Base-by-base conservation (phyloP, 2,888 invertebrate species). In the Rhagonycha lutea region DNA sequence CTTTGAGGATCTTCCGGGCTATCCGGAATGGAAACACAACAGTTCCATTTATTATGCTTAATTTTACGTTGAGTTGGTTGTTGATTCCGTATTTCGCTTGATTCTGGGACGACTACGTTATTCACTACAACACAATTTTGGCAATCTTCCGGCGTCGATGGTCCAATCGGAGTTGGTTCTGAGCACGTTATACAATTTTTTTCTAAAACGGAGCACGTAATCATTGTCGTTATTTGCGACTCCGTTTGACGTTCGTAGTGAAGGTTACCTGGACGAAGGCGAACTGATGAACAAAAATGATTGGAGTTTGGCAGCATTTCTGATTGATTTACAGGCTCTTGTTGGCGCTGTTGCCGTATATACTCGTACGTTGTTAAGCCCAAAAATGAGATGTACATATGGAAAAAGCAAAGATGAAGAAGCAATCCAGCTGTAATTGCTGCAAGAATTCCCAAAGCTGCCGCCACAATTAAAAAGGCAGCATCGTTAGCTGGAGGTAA, bases 321-420 rank as follows among this genome's bases (percentile, higher is more conserved):
- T n/a, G 70, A 10, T 68, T 76, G 76, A 26, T 18, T 14, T 24
- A 78, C 74, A 62, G 84, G 82, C 60, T 83, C 81, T 74, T 84
- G 86, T 77, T 90, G 90, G 1, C 91, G 88, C 79, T 88, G 87
- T 78, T 88, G 87, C 1, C 92, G 88, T 72, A 97, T 95, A 87
- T 96, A 97, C 85, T 97, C 97, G 88, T 96, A 97, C 0, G 97
- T 97, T 18, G 97, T 96, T 65, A 96, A 89, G 1, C 96, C 96
- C 83, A 96, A 88, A 81, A 93, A 91, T 3, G 94, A 93, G 84
- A 97, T 95, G 88, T 96, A 96, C 76, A 95, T 92, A 88, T 97
- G 96, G 87, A 97, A 97, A 88, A 95, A 94, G 86, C 94, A 95
- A 71, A 97, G 89, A 88, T 97, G 96, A 78, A 95, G 88, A 74